Evolutionary conservation across 2,888 invertebrate genomes (phyloP), one percentile per base, ranked within the genome.

Genomic region (Anaspis maculata): DNA sequence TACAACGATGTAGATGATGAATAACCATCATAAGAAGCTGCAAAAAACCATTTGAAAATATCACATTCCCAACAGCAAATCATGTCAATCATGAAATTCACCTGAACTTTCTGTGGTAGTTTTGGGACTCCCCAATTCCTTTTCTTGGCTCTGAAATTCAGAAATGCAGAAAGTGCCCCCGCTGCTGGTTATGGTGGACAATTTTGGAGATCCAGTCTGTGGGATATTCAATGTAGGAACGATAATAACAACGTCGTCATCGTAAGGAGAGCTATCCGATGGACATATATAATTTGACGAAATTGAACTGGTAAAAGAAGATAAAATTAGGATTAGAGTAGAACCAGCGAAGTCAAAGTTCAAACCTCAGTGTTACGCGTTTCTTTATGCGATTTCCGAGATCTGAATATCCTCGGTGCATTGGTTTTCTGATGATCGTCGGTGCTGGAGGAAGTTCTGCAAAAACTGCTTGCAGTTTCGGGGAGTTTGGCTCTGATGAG

Each of bases 371-470:
- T 29, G 88, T 87, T 37, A 88, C 87, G 65, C 83, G 77, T 68
- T 89, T 89, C 61, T 84, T 81, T 52, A 84, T 80, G 59, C 86
- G 74, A 61, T 77, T 81, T 45, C 84, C 82, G 48, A 87, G 73
- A 61, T 87, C 87, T 24, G 85, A 83, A 61, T 77, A 78, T 21
- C 79, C 79, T 39, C 79, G 67, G 57, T 79, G 73, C 72, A 79
- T 78, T 32, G 77, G 77, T 43, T 74, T 65, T 43, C 72, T 70
- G 42, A 67, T 65, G 19, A 70, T 66, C 26, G 67, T 60, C 14
- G 70, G 69, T 33, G 69, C 58, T 25, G 66, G 66, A 38, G 58
- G 49, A n/a, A n/a, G n/a, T n/a, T n/a, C n/a, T n/a, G n/a, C n/a
- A n/a, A n/a, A n/a, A n/a, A n/a, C n/a, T n/a, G n/a, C n/a, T n/a